Base-by-base conservation (phyloP, 2,888 invertebrate species). In the Horisme vitalbata region DNA sequence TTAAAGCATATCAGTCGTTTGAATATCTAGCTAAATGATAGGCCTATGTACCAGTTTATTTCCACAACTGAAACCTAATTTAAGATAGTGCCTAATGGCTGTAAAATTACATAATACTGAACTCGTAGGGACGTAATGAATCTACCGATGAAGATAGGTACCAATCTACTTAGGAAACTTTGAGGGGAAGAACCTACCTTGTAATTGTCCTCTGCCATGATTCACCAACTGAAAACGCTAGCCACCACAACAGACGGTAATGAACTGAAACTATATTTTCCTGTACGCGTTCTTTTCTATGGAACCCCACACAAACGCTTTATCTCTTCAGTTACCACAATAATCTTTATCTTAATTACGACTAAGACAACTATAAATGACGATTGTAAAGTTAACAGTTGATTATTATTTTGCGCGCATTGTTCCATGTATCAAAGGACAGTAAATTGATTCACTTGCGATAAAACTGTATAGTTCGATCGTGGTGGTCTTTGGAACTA, bases 261-360 rank as follows among this genome's bases (percentile, higher is more conserved):
- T 51, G 59, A 67, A 79, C 74, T 83, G 75, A 72, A 61, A 51
- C 48, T 57, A 66, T 59, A 65, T 57, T 59, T 66, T 64, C 59
- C 62, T 53, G 53, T 47, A 57, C 64, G 54, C 66, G 74, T 69
- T 79, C 6, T 83, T 81, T 83, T 79, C 76, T 75, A 75, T 65
- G 61, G 68, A 63, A 63, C 66, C 57, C 62, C 61, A 77, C 79
- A 80, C 78, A 83, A 80, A 68, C 63, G 60, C 75, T 81, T 83
- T 86, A 86, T 87, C 85, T 77, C 61, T 61, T 54, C 67, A 67
- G 64, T 71, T 65, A 77, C 62, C 64, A 79, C 77, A 75, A 55
- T 75, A 75, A 76, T 75, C 71, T 77, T 80, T 85, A 85, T 85
- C 83, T 84, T 77, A 82, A 84, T 84, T 75, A 65, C 76, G 63